Percentiles rank a stretch among this genome's conserved stretches.
Evolutionary conservation across 2,888 invertebrate genomes (phyloP).

Genomic region (Morinoia aosen): DNA sequence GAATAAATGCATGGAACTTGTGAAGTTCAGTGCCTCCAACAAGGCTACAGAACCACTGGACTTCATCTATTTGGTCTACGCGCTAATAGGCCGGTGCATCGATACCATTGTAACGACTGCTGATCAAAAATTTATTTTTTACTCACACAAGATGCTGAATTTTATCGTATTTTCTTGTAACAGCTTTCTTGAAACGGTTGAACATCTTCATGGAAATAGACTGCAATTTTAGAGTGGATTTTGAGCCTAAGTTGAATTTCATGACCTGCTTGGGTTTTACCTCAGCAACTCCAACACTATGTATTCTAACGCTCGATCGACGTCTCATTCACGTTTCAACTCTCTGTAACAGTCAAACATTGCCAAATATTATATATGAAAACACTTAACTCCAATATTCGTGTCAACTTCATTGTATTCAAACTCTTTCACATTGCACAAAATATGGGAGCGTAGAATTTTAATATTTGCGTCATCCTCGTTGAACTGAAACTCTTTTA

Average conservation of each 20-base stretch:
- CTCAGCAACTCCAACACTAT: not conserved
- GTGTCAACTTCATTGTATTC: too few species aligned
- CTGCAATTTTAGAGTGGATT: not conserved
- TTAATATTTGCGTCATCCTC: too few species aligned
- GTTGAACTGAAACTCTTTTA: not conserved
- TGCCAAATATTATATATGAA: not conserved
- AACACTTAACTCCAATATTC: not conserved
- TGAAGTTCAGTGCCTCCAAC: too few species aligned
- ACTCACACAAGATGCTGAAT: not conserved
- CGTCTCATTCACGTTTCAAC: not conserved
- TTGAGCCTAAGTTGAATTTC: not conserved
- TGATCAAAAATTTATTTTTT: not conserved
- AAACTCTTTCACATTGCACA: too few species aligned
- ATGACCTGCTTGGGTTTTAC: not conserved
- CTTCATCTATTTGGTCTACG: not conserved
- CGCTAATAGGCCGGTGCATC: not conserved
- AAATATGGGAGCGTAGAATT: too few species aligned
- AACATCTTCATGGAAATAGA: not conserved
- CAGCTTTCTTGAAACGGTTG: not conserved
- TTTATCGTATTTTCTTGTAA: not conserved
- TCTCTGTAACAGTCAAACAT: too few species aligned
- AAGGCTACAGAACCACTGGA: not conserved
- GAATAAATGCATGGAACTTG: too few species aligned
- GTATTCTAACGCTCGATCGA: not conserved
- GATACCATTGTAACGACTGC: too few species aligned